These are phyloP conservation scores for Carettochelys insculpta DNA, from an alignment of 2,113 vertebrate genomes.

Conservation along the genomic window DNA sequence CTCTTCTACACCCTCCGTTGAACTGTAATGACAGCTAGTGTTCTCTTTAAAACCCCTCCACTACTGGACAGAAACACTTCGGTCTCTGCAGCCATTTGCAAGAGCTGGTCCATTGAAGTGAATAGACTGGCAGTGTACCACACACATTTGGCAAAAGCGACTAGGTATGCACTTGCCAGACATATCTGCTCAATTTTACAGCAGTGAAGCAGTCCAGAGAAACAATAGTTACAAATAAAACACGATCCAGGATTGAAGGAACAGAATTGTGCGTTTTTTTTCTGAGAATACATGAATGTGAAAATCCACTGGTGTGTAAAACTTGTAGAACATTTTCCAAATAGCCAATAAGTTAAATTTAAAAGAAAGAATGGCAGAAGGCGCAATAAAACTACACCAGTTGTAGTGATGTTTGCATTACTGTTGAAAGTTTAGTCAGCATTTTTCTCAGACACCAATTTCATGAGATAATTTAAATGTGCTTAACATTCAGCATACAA, in stretches of 20 bases:
- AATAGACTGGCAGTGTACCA: constrained; percentile 42
- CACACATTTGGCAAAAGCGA: constrained; percentile 37
- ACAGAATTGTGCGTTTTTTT: constrained; percentile 61
- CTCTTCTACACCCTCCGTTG: constrained; percentile 41
- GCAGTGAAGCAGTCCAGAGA: background rate
- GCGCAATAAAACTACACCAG: constrained; percentile 42
- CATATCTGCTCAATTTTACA: background rate
- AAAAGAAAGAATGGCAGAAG: constrained; percentile 2
- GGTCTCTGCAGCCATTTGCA: constrained; percentile 2
- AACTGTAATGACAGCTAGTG: background rate
- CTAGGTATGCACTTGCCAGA: constrained; percentile 22
- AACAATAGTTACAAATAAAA: constrained; percentile 30
- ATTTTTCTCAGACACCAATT: constrained; percentile 39
- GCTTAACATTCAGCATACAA: constrained; percentile 21
- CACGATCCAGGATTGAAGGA: constrained; percentile 8
- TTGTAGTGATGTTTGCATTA: constrained; percentile 53
- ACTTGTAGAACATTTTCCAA: constrained; percentile 20
- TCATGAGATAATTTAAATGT: background rate
- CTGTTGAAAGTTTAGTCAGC: constrained; percentile 40
- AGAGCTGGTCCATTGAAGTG: constrained; percentile 40
- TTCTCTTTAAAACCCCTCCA: background rate
- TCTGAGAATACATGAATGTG: constrained; percentile 44
- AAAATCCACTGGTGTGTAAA: constrained; percentile 30
- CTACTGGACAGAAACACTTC: constrained; percentile 30
- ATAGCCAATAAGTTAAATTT: background rate